Percentiles rank a stretch among this genome's conserved stretches.
These are phyloP conservation scores for Cherax destructor DNA, from an alignment of 1,140 invertebrate species.

Conservation along the genomic window DNA sequence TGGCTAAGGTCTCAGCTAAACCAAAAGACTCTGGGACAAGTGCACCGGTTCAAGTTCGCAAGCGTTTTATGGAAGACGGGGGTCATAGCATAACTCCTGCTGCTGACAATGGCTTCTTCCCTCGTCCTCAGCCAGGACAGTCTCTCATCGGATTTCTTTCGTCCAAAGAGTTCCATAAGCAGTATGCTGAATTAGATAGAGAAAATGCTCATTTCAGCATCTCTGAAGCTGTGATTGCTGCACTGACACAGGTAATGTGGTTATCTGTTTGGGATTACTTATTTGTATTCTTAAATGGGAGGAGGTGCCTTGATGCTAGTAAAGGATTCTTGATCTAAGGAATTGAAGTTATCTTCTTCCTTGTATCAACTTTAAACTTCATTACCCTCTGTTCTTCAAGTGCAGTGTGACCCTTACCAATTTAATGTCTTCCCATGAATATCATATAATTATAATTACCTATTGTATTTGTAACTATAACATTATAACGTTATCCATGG, in stretches of 20 bases:
- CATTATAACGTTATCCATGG: too few species aligned
- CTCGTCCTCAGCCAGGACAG: conserved; percentile 83
- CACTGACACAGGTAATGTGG: conserved; percentile 81
- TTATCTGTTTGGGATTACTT: background rate
- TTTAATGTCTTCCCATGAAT: background rate
- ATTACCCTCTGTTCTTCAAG: too few species aligned
- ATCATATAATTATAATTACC: too few species aligned
- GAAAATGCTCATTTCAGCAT: conserved; percentile 93
- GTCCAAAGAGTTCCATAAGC: conserved; percentile 82
- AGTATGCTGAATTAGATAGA: conserved; percentile 86
- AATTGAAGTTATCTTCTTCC: too few species aligned
- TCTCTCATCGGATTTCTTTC: conserved; percentile 85
- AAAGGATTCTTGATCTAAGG: too few species aligned
- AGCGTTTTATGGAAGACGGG: conserved; percentile 61
- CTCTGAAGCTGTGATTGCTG: conserved; percentile 89
- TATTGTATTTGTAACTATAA: too few species aligned
- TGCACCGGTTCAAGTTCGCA: conserved; percentile 18
- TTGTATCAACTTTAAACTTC: too few species aligned
- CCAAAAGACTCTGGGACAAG: background rate
- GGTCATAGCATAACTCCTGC: conserved; percentile 60
- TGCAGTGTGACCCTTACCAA: too few species aligned
- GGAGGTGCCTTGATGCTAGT: too few species aligned
- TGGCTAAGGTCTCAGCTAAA: background rate
- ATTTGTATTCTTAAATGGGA: background rate
- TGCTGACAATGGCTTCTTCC: conserved; percentile 76